phyloP scores from a whole-genome alignment of 2,113 vertebrate genomes.

The Saccopteryx bilineata region DNA sequence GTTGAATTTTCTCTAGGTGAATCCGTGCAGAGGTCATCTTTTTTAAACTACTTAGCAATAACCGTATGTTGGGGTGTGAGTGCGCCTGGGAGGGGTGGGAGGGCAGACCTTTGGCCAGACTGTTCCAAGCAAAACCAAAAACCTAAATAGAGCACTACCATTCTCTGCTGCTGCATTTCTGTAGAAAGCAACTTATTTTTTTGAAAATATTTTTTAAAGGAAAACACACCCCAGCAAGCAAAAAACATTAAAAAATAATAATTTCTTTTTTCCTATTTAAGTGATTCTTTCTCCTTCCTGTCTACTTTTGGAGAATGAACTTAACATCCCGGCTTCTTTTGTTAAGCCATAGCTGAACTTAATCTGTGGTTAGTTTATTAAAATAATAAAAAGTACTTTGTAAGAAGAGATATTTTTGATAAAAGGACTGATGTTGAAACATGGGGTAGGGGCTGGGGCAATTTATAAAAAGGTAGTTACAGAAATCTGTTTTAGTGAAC shows the following conservation, averaged over 20 bases:
- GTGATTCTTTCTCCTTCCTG: conserved; percentile 85
- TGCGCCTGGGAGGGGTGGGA: not conserved
- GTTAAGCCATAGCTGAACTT: conserved; percentile 87
- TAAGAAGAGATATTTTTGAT: conserved; percentile 88
- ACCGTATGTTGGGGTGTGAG: not conserved
- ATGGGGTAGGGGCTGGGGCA: conserved; percentile 53
- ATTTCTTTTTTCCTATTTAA: conserved; percentile 75
- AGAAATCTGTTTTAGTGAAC: conserved; percentile 82
- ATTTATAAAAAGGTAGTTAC: conserved; percentile 78
- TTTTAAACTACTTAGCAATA: conserved; percentile 78
- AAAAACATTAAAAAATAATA: conserved; percentile 53
- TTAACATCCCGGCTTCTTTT: conserved; percentile 88
- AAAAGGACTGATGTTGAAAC: conserved; percentile 83
- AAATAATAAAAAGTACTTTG: conserved; percentile 81
- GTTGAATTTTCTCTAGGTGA: conserved; percentile 54
- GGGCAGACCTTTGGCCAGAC: conserved; percentile 62
- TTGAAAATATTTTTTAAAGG: conserved; percentile 60
- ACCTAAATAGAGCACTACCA: conserved; percentile 63
- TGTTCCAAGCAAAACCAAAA: conserved; percentile 81
- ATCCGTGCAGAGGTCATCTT: not conserved
- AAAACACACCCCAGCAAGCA: conserved; percentile 66
- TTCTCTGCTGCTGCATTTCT: conserved; percentile 76
- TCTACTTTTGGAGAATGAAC: conserved; percentile 82
- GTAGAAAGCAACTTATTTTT: conserved; percentile 76
- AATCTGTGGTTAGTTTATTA: conserved; percentile 86